Base-by-base conservation (phyloP, 2,113 vertebrate genomes). In the Silurus meridionalis region DNA sequence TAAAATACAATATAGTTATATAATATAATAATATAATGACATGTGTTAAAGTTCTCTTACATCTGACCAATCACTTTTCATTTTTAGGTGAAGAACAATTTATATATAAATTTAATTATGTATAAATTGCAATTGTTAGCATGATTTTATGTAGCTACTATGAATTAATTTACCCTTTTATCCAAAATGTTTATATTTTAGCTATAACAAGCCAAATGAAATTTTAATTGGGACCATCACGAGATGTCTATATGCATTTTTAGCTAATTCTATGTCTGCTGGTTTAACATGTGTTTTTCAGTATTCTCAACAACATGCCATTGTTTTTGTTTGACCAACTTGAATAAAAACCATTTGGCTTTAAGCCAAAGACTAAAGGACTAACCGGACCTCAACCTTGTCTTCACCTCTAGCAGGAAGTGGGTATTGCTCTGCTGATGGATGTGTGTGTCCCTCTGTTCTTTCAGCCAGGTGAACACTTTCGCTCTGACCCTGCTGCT, bases 401-500 rank as follows among this genome's bases (percentile, higher is more conserved):
- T 69, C 84, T 85, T 80, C 75, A 67, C 52, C 21, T 79, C 13
- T 14, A 57, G 80, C 84, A 85, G 84, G 84, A 85, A 85, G 84
- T 60, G 53, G 48, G 77, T 80, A 80, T 69, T 50, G 77, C 53
- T 50, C 5, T 60, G 84, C 55, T 85, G 84, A 85, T 85, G 77
- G 84, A 85, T 86, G 80, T 66, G 85, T 82, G 67, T 86, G 69
- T 82, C 55, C 71, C 58, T 86, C 69, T 66, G 74, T 85, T 85
- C 75, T 58, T 60, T 69, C 15, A 23, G 52, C 84, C 85, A 86
- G 85, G 85, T 86, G 85, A 86, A 87, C 84, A 87, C 86, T 87
- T 88, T 89, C 89, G 82, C 88, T 87, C 83, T 84, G 83, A 87
- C 88, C 86, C 72, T 52, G 25, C n/a, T 37, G 83, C 78, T 87